A percentile compares a stretch with the other conserved stretches of the same genome.
Conservation (phyloP, 1,140 invertebrate species). For the Lepidurus arcticus region DNA sequence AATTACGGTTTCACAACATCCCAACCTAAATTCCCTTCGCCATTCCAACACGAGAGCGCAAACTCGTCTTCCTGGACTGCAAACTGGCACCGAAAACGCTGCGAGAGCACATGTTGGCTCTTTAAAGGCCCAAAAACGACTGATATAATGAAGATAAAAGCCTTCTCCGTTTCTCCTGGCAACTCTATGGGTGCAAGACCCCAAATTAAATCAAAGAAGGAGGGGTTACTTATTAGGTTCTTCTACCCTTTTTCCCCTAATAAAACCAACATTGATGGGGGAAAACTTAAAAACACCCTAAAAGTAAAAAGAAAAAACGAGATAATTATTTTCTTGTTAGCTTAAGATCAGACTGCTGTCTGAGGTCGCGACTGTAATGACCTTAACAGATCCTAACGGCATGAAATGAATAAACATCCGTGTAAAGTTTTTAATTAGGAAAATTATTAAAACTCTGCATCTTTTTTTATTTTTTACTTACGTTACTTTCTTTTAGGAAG, state of each 20-base stretch:
- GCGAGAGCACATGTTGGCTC: background rate
- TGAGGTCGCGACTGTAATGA: background rate
- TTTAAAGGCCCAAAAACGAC: background rate
- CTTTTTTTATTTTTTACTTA: background rate
- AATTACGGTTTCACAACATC: background rate
- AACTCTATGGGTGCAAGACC: constrained; percentile 8
- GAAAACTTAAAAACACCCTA: background rate
- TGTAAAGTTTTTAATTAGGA: background rate
- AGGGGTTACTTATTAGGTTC: background rate
- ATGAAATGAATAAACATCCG: background rate
- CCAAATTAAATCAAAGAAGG: constrained; percentile 12
- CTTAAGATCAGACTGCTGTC: background rate
- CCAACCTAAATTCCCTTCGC: background rate
- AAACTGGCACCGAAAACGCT: background rate
- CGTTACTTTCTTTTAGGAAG: background rate
- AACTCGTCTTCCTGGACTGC: background rate
- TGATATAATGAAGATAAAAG: constrained; percentile 10
- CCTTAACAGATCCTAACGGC: background rate
- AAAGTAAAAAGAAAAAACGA: background rate
- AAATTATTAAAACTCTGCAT: no score
- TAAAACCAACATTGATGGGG: background rate
- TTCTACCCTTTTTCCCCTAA: background rate
- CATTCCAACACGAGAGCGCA: background rate
- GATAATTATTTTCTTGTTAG: background rate
- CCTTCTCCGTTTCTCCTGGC: constrained; percentile 8